Conservation (phyloP, 1,140 invertebrate genomes). For the Cyphomyrmex costatus region DNA sequence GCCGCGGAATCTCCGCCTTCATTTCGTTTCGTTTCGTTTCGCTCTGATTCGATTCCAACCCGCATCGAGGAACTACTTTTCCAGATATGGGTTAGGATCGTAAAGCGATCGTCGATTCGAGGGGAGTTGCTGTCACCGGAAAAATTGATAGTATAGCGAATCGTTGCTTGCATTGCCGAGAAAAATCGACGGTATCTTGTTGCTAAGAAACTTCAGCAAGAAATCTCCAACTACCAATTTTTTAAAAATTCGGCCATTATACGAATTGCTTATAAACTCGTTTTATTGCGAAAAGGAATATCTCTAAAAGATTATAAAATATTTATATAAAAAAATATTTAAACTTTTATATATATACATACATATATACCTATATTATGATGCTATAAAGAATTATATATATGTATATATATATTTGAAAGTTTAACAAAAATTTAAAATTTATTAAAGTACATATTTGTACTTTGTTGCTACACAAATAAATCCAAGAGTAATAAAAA, state of each 20-base stretch:
- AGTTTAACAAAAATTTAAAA: not conserved
- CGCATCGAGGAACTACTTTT: constrained; percentile 47
- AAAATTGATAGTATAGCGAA: constrained; percentile 49
- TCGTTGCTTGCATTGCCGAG: constrained; percentile 9
- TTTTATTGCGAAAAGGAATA: not conserved
- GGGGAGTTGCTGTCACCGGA: not conserved
- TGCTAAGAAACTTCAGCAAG: not conserved
- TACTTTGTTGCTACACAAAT: not conserved
- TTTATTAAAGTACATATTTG: not conserved
- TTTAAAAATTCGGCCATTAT: not conserved
- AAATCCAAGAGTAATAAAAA: not conserved
- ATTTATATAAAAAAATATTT: not conserved
- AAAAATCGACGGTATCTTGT: constrained; percentile 4
- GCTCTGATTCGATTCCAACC: constrained; percentile 35
- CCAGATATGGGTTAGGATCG: constrained; percentile 50
- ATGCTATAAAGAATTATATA: not conserved
- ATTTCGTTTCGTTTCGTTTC: constrained; percentile 56
- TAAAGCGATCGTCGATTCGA: constrained; percentile 44
- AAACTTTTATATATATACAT: not conserved
- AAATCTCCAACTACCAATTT: not conserved
- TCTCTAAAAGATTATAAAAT: not conserved
- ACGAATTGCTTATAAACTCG: not conserved
- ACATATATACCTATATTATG: no score
- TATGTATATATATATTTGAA: not conserved
- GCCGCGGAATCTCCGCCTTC: constrained; percentile 45